These are phyloP conservation scores for Craseonycteris thonglongyai DNA, from an alignment of 2,113 vertebrate species.

Conservation along the genomic window DNA sequence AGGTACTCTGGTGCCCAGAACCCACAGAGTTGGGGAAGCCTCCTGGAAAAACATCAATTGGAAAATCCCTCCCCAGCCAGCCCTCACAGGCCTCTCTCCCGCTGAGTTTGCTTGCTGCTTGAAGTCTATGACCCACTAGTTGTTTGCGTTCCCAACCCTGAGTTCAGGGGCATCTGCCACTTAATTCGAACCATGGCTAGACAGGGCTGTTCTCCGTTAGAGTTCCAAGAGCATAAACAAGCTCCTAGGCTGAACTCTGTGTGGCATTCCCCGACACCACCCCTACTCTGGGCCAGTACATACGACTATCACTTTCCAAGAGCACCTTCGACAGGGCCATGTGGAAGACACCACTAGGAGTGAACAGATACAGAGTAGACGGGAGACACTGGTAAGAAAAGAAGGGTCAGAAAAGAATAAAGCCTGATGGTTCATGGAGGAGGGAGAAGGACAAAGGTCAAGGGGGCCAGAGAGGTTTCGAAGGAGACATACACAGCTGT, in stretches of 20 bases:
- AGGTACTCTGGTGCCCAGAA: neutral
- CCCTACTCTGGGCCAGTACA: neutral
- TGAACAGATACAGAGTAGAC: neutral
- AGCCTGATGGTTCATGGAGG: neutral
- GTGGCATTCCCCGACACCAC: neutral
- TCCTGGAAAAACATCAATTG: slow-evolving; percentile 36
- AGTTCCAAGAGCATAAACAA: neutral
- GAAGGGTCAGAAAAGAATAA: neutral
- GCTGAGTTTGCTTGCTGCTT: neutral
- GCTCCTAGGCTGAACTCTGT: neutral
- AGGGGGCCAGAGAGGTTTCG: neutral
- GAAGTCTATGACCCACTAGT: slow-evolving; percentile 1
- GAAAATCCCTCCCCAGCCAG: neutral
- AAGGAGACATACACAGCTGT: neutral
- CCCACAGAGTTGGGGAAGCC: neutral
- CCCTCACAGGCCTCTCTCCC: slow-evolving; percentile 11
- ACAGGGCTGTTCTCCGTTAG: neutral
- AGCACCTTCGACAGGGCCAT: neutral
- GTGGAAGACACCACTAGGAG: neutral
- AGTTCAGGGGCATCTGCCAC: slow-evolving; percentile 21
- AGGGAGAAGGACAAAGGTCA: neutral
- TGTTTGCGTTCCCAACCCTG: slow-evolving; percentile 45
- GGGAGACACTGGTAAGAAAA: neutral
- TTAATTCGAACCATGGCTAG: slow-evolving; percentile 42
- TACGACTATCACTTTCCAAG: slow-evolving; percentile 10